Conservation (phyloP, 2,113 vertebrate genomes). For the Neolamprologus cancellatus region DNA sequence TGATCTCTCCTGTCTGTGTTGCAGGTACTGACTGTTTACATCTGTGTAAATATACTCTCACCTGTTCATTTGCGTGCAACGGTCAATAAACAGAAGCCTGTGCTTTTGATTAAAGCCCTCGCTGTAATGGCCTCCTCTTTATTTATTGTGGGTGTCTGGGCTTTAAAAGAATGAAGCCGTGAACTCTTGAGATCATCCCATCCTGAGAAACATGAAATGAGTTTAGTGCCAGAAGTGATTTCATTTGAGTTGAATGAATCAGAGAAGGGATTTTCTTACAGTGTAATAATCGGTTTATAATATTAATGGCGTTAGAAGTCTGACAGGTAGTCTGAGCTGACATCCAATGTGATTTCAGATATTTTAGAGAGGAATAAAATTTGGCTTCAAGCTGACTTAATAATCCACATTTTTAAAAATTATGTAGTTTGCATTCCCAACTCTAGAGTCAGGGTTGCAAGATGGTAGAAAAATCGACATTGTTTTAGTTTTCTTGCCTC, state of each 20-base stretch:
- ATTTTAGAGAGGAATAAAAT: background rate
- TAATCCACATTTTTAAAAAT: background rate
- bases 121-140: background rate
- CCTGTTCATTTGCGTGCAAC: conserved; percentile 65
- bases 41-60: conserved; percentile 66
- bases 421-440: background rate
- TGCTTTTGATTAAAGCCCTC: conserved; percentile 63
- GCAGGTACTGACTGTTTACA: conserved; percentile 71
- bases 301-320: background rate
- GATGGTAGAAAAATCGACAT: background rate
- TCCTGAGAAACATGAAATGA: background rate
- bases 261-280: background rate
- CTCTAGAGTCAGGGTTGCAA: background rate
- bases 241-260: background rate
- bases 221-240: conserved; percentile 10
- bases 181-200: background rate
- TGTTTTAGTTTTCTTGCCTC: background rate
- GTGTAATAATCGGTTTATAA: background rate
- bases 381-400: background rate
- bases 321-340: background rate
- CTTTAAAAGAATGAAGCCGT: background rate
- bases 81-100: conserved; percentile 70
- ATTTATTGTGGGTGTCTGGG: background rate
- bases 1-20: conserved; percentile 39
- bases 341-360: background rate